These are phyloP conservation scores for Neomonachus schauinslandi DNA, from an alignment of 2,113 vertebrate species.

Conservation along the genomic window DNA sequence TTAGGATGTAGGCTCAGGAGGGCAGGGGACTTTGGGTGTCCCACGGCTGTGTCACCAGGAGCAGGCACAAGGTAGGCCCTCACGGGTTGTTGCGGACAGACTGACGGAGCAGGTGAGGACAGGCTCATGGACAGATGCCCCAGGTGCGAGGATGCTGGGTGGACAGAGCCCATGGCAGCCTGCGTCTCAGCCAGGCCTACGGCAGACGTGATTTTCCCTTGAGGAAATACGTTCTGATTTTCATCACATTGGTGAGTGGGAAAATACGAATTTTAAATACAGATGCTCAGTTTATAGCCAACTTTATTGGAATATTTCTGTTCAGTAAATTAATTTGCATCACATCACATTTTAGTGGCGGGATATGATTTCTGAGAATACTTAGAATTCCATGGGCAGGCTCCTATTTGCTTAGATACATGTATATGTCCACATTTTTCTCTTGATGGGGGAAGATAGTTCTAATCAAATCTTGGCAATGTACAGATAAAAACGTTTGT, in stretches of 20 bases:
- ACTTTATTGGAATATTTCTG: neutral
- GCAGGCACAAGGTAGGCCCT: fast-evolving
- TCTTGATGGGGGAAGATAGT: neutral
- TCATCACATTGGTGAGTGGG: neutral
- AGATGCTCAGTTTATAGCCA: slow-evolving; percentile 23
- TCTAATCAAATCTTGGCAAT: neutral
- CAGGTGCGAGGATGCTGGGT: fast-evolving
- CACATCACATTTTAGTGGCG: slow-evolving; percentile 26
- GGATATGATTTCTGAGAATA: slow-evolving; percentile 26
- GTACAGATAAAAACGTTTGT: neutral
- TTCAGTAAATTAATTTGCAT: slow-evolving; percentile 37
- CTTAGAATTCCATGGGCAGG: slow-evolving; percentile 17
- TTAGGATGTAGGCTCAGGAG: neutral
- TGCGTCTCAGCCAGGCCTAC: fast-evolving
- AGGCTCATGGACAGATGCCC: fast-evolving
- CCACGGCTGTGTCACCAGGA: too few species aligned
- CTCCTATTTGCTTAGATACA: neutral
- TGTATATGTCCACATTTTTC: neutral
- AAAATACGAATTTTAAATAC: neutral
- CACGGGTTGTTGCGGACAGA: fast-evolving
- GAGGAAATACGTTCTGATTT: neutral
- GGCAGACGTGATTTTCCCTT: fast-evolving
- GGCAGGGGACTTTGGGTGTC: neutral
- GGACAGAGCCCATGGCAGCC: fast-evolving
- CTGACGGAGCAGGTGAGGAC: fast-evolving